Base-by-base conservation (phyloP, 2,113 vertebrate species). In the Anhinga rufa region DNA sequence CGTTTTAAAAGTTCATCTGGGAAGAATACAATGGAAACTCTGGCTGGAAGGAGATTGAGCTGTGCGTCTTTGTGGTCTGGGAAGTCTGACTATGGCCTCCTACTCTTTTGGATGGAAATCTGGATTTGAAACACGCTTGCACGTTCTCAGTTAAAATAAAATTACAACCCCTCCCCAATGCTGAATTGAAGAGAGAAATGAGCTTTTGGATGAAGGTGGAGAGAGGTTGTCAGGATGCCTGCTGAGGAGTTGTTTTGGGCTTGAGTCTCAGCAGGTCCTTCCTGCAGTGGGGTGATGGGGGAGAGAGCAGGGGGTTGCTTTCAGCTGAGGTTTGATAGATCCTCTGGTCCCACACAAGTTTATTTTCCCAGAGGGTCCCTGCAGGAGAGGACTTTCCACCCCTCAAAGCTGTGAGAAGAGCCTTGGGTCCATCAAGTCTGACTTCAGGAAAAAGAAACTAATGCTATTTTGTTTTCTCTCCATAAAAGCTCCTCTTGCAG, bases 31-130 rank as follows among this genome's bases (percentile, higher is more conserved):
- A 72, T 96, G 95, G 95, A 96, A 97, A 97, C 76, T 76, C 64
- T 58, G 92, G 92, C 83, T 96, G 92, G 87, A 93, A 93, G 82
- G 92, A 52, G 75, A 72, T 49, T 3, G 88, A 68, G 85, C 93
- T 2, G 17, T 89, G 68, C 0, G 68, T 88, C 88, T 93, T 72
- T 95, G 96, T 86, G 96, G 95, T 91, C 93, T 97, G 94, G 94
- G 96, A 91, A 94, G 94, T 77, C 94, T 95, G 93, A 96, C 88
- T 87, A 17, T 0, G 74, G 95, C 93, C 95, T 97, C 97, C 96
- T 97, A 94, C 95, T 96, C 93, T 96, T 98, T 81, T 95, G 96
- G 95, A 95, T 89, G 91, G 92, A 95, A 95, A 93, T 4, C 52
- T 36, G 76, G 61, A 69, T 38, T 62, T 89, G 82, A 94, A 83